phyloP scores from a whole-genome alignment of 2,797 vertebrate species.

The Nyctibius grandis region DNA sequence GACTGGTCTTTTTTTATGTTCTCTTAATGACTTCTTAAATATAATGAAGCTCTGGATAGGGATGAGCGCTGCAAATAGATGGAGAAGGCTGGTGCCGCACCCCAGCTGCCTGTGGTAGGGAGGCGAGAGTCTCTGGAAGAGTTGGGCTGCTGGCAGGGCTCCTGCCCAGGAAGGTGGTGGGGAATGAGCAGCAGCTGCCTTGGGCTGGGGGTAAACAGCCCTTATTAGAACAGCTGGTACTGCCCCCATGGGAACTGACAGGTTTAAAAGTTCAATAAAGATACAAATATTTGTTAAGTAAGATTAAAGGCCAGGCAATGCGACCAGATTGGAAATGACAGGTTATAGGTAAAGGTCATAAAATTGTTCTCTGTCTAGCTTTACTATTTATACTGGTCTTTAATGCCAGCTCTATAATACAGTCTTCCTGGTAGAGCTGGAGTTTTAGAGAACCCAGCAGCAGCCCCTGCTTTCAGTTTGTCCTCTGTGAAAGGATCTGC shows the following conservation, averaged over 20 bases:
- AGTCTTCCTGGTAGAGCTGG: not conserved
- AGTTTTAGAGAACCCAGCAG: not conserved
- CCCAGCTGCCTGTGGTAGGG: accelerated
- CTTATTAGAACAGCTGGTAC: not conserved
- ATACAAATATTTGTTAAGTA: not conserved
- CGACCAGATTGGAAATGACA: accelerated
- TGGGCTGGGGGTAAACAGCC: not conserved
- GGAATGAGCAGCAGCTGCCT: not conserved
- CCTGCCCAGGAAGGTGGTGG: not conserved
- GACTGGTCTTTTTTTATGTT: not conserved
- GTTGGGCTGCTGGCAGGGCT: not conserved
- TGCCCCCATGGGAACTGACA: not conserved
- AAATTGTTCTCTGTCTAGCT: accelerated
- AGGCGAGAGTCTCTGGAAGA: not conserved
- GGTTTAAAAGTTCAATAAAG: not conserved
- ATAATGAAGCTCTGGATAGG: not conserved
- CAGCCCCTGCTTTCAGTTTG: not conserved
- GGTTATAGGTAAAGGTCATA: not conserved
- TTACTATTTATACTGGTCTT: not conserved
- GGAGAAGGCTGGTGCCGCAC: not conserved
- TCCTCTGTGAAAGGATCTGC: not conserved
- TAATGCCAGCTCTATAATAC: not conserved
- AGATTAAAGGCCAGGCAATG: not conserved
- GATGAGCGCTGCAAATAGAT: not conserved
- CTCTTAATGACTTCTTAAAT: not conserved